Conservation (phyloP, 2,888 invertebrate species). For the Siphlonurus alternatus region DNA sequence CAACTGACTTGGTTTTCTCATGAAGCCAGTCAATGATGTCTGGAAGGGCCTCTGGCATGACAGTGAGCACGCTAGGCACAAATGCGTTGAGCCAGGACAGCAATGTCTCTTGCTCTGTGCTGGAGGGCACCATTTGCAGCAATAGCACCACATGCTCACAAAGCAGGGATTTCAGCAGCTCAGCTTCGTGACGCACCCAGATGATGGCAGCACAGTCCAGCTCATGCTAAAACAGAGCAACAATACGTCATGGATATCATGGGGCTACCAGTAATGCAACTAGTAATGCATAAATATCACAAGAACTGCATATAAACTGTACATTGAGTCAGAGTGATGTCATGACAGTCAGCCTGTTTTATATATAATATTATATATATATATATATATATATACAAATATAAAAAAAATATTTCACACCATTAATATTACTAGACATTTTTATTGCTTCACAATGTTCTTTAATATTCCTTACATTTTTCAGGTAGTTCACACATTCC, state of each 20-base stretch:
- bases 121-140: constrained; percentile 19
- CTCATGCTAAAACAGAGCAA: constrained; percentile 17
- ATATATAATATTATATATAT: no score
- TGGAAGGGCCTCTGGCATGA: constrained; percentile 19
- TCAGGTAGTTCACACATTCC: constrained; percentile 24
- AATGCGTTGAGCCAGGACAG: constrained; percentile 24
- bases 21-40: constrained; percentile 21
- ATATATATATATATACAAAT: no score
- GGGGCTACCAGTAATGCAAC: no score
- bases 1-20: constrained; percentile 18
- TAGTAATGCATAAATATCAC: no score
- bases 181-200: constrained; percentile 24
- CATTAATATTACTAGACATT: no score
- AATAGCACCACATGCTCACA: constrained; percentile 17
- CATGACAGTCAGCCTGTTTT: no score
- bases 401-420: no score
- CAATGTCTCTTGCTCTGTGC: constrained; percentile 15
- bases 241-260: no score
- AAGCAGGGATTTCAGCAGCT: constrained; percentile 18
- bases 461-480: constrained; percentile 25
- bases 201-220: constrained; percentile 21
- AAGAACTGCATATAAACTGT: no score
- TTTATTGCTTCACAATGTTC: no score
- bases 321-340: no score
- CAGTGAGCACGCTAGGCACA: constrained; percentile 20